Conservation (phyloP, 2,888 invertebrate genomes). For the Pseudoips prasinana region DNA sequence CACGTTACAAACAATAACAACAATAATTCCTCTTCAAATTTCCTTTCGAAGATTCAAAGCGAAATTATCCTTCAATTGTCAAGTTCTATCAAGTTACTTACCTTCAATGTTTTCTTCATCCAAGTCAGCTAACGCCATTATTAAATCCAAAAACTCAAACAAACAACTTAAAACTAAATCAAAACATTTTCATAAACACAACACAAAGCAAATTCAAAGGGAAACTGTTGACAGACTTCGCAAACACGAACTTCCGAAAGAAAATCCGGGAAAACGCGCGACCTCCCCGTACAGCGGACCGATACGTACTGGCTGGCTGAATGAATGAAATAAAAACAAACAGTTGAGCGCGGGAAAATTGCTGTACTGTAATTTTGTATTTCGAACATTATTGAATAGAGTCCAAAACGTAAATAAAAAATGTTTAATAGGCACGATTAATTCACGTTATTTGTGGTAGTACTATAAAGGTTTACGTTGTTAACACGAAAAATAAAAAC, state of each 20-base stretch:
- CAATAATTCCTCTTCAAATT: too few species aligned
- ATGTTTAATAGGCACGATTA: too few species aligned
- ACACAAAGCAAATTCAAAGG: slow-evolving; percentile 23
- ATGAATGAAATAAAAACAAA: slow-evolving; percentile 33
- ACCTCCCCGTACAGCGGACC: slow-evolving; percentile 29
- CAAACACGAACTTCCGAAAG: slow-evolving; percentile 34
- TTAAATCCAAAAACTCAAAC: slow-evolving; percentile 33
- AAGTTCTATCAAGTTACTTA: too few species aligned
- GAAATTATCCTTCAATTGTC: too few species aligned
- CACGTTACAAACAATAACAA: too few species aligned
- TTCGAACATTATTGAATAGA: slow-evolving; percentile 12
- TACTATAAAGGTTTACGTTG: too few species aligned
- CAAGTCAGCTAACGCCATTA: slow-evolving; percentile 51
- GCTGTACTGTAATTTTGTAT: slow-evolving; percentile 17
- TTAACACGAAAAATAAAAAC: too few species aligned
- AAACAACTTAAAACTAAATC: slow-evolving; percentile 34
- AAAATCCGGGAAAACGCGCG: slow-evolving; percentile 35
- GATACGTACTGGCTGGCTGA: slow-evolving; percentile 30
- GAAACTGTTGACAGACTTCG: slow-evolving; percentile 23
- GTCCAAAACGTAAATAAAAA: too few species aligned
- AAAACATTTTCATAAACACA: slow-evolving; percentile 34
- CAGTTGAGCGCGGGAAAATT: slow-evolving; percentile 28
- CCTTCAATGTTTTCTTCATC: slow-evolving; percentile 64
- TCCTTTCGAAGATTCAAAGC: too few species aligned
- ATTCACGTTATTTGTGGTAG: too few species aligned